These are phyloP conservation scores for Salticus scenicus DNA, from an alignment of 2,888 invertebrate genomes.

Conservation along the genomic window DNA sequence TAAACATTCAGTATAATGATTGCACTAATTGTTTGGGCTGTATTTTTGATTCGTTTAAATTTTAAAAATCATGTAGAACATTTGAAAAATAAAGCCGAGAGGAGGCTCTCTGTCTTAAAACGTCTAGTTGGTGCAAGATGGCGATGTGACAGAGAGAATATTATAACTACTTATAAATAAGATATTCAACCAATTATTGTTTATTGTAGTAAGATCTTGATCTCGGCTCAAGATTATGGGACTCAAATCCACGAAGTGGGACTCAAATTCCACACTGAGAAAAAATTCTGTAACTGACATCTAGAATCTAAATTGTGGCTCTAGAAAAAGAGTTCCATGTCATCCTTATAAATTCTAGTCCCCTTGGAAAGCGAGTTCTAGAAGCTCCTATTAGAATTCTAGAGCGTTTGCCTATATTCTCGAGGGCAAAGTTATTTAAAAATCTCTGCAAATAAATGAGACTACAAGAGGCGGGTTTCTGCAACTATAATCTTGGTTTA, in stretches of 20 bases:
- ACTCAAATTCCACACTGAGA: too few relatives aligned
- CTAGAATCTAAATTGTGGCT: too few relatives aligned
- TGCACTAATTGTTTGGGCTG: neutral
- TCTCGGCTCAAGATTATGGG: neutral
- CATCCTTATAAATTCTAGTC: too few relatives aligned
- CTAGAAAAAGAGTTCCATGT: too few relatives aligned
- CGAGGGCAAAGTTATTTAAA: too few relatives aligned
- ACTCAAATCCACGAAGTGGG: neutral
- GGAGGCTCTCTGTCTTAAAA: neutral
- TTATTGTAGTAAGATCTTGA: neutral
- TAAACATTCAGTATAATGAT: neutral
- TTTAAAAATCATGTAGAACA: neutral
- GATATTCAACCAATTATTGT: neutral
- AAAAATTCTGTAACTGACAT: too few relatives aligned
- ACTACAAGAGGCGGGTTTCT: too few relatives aligned
- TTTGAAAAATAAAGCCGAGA: constrained; percentile 11
- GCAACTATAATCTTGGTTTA: too few relatives aligned
- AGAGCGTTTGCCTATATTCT: too few relatives aligned
- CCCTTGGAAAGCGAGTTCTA: too few relatives aligned
- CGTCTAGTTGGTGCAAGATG: neutral
- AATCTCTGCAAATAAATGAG: too few relatives aligned
- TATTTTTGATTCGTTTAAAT: neutral
- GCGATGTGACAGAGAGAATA: neutral
- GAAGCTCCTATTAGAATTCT: too few relatives aligned
- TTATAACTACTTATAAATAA: neutral